Evolutionary conservation across 2,888 invertebrate genomes (phyloP), one percentile per base, ranked within the genome.

Genomic region (Sisyra terminalis): DNA sequence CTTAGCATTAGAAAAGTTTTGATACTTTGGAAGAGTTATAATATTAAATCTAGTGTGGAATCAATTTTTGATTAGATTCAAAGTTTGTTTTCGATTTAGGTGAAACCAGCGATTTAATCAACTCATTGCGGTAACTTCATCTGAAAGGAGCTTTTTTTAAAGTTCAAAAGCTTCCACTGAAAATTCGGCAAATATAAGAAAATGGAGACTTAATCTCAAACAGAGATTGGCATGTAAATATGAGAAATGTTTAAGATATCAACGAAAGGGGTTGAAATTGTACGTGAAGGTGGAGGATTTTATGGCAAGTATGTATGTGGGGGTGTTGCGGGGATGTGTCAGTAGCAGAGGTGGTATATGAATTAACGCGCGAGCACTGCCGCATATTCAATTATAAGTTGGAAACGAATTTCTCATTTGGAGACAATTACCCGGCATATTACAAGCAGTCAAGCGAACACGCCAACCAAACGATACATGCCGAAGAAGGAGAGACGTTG

Each of bases 351-450:
- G 43, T 46, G 42, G 49, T 49, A 48, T 49, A 50, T 49, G 51
- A 47, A 49, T 47, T 48, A 49, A 49, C 48, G 48, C 52, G 48
- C 51, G 49, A 24, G 24, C 24, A 24, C 24, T 24, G 24, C 24
- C 58, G 59, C 61, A 62, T 61, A 65, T 66, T 65, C 65, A 65
- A 66, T 66, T 66, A 66, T 66, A 66, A 66, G 63, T 66, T 66
- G 62, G 60, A 63, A 61, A 61, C 65, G 66, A 65, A 66, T 66
- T 66, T 66, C 66, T 65, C 65, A 66, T 65, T 66, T 65, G 63
- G 61, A 62, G 63, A 65, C 65, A 66, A 66, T 66, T 66, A 66
- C 64, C 64, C 61, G 63, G 63, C 64, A 65, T 65, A 65, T 66
- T 65, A 65, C 63, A 64, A 61, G 58, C 62, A 57, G 55, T 57